Evolutionary conservation across 2,113 vertebrate genomes (phyloP).

Genomic region (Xiphorhynchus elegans): DNA sequence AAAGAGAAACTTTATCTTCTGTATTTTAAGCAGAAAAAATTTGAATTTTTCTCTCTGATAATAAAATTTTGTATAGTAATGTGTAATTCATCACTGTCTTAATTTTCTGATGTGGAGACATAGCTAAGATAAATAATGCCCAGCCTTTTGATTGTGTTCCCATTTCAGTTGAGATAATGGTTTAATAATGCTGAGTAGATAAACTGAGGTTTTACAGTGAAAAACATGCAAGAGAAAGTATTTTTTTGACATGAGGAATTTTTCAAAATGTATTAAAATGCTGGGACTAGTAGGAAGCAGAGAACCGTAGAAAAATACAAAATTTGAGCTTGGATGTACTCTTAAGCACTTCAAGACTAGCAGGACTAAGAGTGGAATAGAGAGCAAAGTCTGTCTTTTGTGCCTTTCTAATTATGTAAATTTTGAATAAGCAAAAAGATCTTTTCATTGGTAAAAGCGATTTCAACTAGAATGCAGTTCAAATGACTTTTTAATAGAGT

Average conservation of each 20-base stretch:
- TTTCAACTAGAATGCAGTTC: constrained; percentile 71
- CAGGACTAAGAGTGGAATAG: neutral
- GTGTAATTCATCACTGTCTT: constrained; percentile 74
- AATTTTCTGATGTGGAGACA: constrained; percentile 64
- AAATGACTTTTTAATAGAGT: constrained; percentile 74
- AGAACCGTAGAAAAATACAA: neutral
- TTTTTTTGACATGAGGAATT: neutral
- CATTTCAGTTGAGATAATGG: constrained; percentile 37
- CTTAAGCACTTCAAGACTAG: neutral
- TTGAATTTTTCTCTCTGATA: constrained; percentile 79
- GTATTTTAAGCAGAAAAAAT: constrained; percentile 77
- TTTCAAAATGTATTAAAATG: constrained; percentile 8
- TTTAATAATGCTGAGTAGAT: constrained; percentile 31
- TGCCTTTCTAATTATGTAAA: constrained; percentile 59
- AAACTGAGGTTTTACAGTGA: neutral
- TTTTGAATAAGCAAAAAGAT: constrained; percentile 70
- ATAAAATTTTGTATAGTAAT: constrained; percentile 79
- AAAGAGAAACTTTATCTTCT: constrained; percentile 68
- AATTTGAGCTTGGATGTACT: neutral
- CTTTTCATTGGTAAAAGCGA: constrained; percentile 66
- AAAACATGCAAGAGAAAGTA: neutral
- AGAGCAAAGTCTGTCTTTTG: neutral
- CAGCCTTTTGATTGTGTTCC: constrained; percentile 42
- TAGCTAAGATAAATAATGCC: constrained; percentile 63
- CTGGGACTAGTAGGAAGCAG: neutral